Percentiles rank a stretch among this genome's conserved stretches.
Evolutionary conservation across 2,797 vertebrate species (phyloP).

Genomic region (Anguilla anguilla): DNA sequence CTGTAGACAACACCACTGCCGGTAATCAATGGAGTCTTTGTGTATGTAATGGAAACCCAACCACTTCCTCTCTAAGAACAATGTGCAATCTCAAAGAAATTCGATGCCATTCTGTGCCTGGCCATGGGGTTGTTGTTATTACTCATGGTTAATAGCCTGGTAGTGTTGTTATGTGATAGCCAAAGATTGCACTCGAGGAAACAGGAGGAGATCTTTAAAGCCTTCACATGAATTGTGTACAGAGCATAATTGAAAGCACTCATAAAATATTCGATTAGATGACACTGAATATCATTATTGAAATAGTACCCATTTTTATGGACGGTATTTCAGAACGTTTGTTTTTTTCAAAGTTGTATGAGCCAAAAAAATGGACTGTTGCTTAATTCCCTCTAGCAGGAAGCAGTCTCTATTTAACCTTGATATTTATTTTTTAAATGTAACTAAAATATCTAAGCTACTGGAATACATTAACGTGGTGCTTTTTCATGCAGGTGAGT

Average conservation of each 20-base stretch:
- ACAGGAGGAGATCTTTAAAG: neutral
- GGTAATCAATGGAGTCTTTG: conserved; percentile 37
- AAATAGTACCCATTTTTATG: neutral
- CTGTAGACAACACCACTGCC: conserved; percentile 17
- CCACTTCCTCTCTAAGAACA: conserved; percentile 12
- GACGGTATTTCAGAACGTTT: neutral
- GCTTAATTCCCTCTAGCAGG: neutral
- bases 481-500: no score
- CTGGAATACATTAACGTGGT: neutral
- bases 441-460: neutral
- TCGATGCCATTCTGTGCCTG: neutral
- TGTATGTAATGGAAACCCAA: conserved; percentile 34
- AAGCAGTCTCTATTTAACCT: neutral
- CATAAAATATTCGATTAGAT: conserved; percentile 11
- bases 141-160: neutral
- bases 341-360: neutral
- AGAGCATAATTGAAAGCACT: conserved; percentile 3
- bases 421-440: neutral
- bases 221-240: neutral
- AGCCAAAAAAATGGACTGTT: neutral
- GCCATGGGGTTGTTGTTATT: neutral
- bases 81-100: conserved; percentile 13
- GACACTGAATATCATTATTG: neutral
- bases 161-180: neutral
- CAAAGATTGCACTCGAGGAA: neutral